Conservation (phyloP, 2,113 vertebrate genomes). For the Ceyx melanurus region DNA sequence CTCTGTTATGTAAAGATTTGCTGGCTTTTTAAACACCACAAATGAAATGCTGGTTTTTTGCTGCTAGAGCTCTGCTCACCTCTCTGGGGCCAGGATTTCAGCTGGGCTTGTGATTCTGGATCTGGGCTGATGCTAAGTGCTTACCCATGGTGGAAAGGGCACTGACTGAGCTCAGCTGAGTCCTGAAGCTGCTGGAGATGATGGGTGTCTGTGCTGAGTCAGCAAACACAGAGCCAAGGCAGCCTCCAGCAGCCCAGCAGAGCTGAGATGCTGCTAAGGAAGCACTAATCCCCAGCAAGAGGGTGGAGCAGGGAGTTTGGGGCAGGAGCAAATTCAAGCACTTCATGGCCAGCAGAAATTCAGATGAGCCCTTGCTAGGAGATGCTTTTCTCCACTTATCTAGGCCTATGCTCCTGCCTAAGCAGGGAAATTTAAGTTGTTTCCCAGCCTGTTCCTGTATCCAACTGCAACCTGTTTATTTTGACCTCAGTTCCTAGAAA, state of each 20-base stretch:
- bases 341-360: not conserved
- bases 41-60: not conserved
- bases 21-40: not conserved
- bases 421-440: constrained; percentile 4
- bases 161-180: not conserved
- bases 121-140: not conserved
- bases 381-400: not conserved
- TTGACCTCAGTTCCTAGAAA: constrained; percentile 73
- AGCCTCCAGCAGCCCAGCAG: not conserved
- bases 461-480: constrained; percentile 70
- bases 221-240: not conserved
- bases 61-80: not conserved
- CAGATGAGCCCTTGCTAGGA: not conserved
- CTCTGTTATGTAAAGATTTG: not conserved
- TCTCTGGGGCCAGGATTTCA: not conserved
- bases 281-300: not conserved
- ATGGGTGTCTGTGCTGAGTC: not conserved
- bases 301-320: not conserved
- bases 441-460: constrained; percentile 20
- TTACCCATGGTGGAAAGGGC: not conserved
- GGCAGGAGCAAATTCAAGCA: not conserved
- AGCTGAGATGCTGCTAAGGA: not conserved
- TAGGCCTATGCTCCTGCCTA: not conserved
- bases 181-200: not conserved
- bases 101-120: not conserved